A percentile compares a stretch with the other conserved stretches of the same genome.
phyloP scores from a whole-genome alignment of 64 coral and sea anemone genomes.

The Dendrophyllia cribrosa region DNA sequence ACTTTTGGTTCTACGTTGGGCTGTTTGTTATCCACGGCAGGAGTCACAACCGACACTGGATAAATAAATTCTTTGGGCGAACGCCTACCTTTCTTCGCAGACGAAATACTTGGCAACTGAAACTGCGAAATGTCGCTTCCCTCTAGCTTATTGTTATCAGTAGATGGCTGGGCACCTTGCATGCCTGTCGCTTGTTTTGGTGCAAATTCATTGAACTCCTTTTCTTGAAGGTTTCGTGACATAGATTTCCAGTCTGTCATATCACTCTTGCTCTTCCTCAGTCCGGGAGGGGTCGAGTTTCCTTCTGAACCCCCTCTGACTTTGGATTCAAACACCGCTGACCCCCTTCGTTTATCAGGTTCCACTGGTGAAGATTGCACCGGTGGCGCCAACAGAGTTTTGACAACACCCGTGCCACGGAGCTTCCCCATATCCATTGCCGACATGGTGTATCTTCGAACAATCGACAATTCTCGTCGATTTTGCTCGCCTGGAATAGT shows the following conservation, averaged over 20 bases:
- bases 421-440: slow-evolving; percentile 32
- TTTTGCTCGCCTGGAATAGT: not conserved
- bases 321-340: slow-evolving; percentile 4
- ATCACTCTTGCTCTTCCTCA: slow-evolving; percentile 49
- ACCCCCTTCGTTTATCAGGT: not conserved
- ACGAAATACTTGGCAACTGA: slow-evolving; percentile 27
- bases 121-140: not conserved
- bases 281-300: slow-evolving; percentile 19
- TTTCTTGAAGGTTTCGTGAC: slow-evolving; percentile 14
- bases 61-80: not conserved
- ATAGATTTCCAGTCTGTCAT: slow-evolving; percentile 39
- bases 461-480: not conserved
- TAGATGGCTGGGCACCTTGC: not conserved
- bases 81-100: not conserved
- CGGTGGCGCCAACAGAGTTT: not conserved
- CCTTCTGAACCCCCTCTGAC: not conserved
- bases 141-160: not conserved
- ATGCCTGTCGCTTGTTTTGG: not conserved
- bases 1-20: not conserved
- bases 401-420: not conserved
- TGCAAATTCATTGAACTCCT: not conserved
- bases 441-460: slow-evolving; percentile 24
- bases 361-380: not conserved
- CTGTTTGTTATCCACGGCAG: not conserved
- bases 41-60: not conserved